Base-by-base conservation (phyloP, 2,797 vertebrate genomes). In the Urophycis tenuis region DNA sequence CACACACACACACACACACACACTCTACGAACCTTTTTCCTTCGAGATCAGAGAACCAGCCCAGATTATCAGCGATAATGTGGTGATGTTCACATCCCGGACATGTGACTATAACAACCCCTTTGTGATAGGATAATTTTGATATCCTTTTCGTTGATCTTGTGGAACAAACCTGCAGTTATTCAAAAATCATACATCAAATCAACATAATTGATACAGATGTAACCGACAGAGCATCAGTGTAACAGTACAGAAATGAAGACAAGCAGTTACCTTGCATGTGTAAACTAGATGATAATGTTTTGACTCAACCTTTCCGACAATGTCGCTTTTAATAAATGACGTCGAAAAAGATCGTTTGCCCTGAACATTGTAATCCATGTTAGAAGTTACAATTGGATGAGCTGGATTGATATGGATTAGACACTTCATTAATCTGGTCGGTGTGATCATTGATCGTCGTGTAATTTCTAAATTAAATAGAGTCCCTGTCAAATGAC, bases 21-120 rank as follows among this genome's bases (percentile, higher is more conserved):
- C n/a, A n/a, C n/a, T n/a, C 19, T 14, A 77, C 93, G 71, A 75
- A 98, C 97, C 94, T 94, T 85, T 96, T 98, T 0, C 98, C 97
- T 0, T 94, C 81, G 84, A 99, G 90, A 73, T 99, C 97, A 0
- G 96, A 96, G 84, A 99, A 99, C 97, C 98, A 99, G 30, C 90
- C 87, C 70, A 99, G 91, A 90, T 99, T 99, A 76, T 99, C 98
- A 0, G 98, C 97, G 0, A 99, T 96, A 76, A 99, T 89, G 8
- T 99, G 98, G 77, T 96, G 96, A 29, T 92, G 97, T 71, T 91
- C 85, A 78, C 98, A 99, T 75, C 96, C 95, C 0, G 94, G 88
- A 31, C 98, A 99, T 0, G 89, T 97, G 73, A 97, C 97, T 0
- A 99, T 94, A 79, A 98, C 96, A 11, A 99, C 96, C 0, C 97